Percentiles rank a stretch among this genome's conserved stretches.
Evolutionary conservation across 2,113 vertebrate species (phyloP).

Genomic region (Urocynchramus pylzowi): DNA sequence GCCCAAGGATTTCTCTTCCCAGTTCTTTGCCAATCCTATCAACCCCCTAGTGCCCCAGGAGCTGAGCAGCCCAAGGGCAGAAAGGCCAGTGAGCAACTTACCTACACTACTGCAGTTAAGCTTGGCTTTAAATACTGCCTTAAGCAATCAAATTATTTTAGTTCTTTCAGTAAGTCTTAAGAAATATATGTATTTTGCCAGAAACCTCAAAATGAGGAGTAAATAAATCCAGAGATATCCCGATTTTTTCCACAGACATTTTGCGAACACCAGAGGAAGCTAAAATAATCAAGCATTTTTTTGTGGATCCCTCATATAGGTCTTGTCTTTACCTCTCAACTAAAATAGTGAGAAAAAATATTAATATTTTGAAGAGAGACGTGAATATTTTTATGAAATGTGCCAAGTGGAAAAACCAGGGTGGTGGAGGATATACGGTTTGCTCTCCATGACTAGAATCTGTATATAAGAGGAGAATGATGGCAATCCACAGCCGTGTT

Average conservation of each 20-base stretch:
- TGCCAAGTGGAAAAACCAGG: slow-evolving; percentile 61
- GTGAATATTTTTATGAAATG: slow-evolving; percentile 15
- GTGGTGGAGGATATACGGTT: slow-evolving; percentile 58
- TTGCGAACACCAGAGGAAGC: background rate
- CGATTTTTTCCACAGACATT: background rate
- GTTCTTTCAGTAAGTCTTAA: background rate
- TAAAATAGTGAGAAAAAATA: slow-evolving; percentile 24
- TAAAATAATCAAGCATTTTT: background rate
- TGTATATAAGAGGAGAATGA: slow-evolving; percentile 53
- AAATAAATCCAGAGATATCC: background rate
- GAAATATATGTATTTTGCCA: background rate
- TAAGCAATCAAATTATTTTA: background rate
- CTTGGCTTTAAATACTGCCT: background rate
- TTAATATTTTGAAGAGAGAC: slow-evolving; percentile 37
- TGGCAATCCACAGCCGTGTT: slow-evolving; percentile 29
- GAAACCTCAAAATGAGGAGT: background rate
- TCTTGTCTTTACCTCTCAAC: background rate
- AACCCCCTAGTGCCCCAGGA: background rate
- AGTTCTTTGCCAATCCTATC: background rate
- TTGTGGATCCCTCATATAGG: background rate
- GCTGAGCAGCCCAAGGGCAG: background rate
- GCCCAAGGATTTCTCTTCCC: background rate
- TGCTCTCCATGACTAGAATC: slow-evolving; percentile 59
- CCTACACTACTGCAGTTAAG: background rate
- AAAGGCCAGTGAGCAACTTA: background rate